Base-by-base conservation (phyloP, 2,113 vertebrate genomes). In the Sylvilagus bachmani region DNA sequence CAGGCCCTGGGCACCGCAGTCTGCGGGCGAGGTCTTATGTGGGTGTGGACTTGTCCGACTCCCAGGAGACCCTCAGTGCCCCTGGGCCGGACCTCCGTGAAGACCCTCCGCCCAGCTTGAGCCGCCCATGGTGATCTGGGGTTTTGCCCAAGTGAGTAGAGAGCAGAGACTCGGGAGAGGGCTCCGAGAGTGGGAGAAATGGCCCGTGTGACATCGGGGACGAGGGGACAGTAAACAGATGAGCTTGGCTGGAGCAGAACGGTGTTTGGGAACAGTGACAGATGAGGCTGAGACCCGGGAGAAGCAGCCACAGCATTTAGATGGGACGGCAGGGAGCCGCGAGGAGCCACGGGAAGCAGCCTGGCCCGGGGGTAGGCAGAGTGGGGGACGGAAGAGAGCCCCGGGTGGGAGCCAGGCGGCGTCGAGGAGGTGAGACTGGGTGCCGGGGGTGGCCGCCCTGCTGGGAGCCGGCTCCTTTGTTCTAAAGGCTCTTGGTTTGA, bases 161-260 rank as follows among this genome's bases (percentile, higher is more conserved):
- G 1, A 1, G 73, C 69, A 55, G 86, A 64, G 38, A 70, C 16
- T 22, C 1, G 0, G 78, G 58, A 5, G 38, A 25, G 44, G 69
- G 73, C 4, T 2, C 71, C 61, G 0, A 12, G 73, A 69, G 81
- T 0, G 0, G 77, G 88, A 82, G 95, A 95, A 92, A 95, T 89
- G 83, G 92, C 51, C 92, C 6, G 0, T 80, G 86, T 6, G n/a
- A 78, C 53, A 22, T 70, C 33, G 19, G 85, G 89, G 88, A 95
- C 24, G 3, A 78, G 44, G 85, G 88, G 92, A 94, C 94, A 51
- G 94, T 94, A 92, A 94, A 86, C 6, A 21, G 96, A 95, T 31
- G 82, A 97, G 97, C 95, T 95, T 92, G 96, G 96, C 95, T 96
- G 94, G 89, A 96, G 97, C 95, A 95, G 92, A 97, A 96, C 70